Evolutionary conservation across 2,888 invertebrate species (phyloP).

Genomic region (Sympetrum striolatum): DNA sequence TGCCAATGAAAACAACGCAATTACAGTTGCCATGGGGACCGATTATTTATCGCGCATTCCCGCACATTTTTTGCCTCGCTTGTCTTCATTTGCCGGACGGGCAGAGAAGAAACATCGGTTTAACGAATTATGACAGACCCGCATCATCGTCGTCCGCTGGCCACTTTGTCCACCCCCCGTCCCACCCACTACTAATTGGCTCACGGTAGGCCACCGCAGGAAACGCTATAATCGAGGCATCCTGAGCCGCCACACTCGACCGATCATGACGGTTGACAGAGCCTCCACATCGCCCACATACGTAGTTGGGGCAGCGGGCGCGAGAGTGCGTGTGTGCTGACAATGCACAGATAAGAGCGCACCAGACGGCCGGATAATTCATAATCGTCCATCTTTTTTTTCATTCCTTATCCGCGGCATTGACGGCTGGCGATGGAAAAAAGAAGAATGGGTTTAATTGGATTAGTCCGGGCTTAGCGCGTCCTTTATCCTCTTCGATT

Average conservation of each 20-base stretch:
- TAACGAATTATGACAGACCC: slow-evolving; percentile 28
- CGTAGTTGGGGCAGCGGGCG: background rate
- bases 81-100: slow-evolving; percentile 30
- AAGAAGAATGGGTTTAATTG: background rate
- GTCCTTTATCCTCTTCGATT: background rate
- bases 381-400: background rate
- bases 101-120: slow-evolving; percentile 10
- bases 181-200: slow-evolving; percentile 6
- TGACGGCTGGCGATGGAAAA: background rate
- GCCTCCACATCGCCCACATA: background rate
- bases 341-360: background rate
- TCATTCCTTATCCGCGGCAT: background rate
- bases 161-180: background rate
- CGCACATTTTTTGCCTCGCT: background rate
- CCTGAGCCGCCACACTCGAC: background rate
- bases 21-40: background rate
- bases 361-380: background rate
- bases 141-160: background rate
- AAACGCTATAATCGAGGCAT: slow-evolving; percentile 29
- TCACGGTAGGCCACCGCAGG: slow-evolving; percentile 21
- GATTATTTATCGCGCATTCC: background rate
- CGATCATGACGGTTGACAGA: slow-evolving; percentile 22
- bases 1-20: background rate
- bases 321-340: background rate
- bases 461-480: background rate